These are phyloP conservation scores for Pteromalus puparum DNA, from an alignment of 1,140 invertebrate genomes.

Conservation along the genomic window DNA sequence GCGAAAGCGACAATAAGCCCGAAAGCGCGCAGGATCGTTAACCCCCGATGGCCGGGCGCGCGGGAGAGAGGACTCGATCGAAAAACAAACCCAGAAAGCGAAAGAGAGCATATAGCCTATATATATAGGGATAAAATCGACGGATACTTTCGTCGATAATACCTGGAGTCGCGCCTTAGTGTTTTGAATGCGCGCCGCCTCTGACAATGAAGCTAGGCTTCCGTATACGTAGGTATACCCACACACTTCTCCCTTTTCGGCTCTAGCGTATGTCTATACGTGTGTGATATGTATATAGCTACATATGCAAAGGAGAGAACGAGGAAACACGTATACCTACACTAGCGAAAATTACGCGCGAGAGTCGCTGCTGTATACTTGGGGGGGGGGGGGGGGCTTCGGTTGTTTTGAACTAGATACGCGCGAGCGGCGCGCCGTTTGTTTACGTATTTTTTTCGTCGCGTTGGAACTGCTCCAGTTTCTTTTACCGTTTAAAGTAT, in stretches of 20 bases:
- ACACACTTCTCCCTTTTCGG: not conserved
- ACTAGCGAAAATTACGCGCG: not conserved
- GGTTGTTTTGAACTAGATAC: not conserved
- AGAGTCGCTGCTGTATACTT: not conserved
- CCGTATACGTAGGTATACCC: not conserved
- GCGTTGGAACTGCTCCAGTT: not conserved
- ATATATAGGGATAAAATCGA: not conserved
- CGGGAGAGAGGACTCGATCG: not conserved
- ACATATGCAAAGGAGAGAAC: not conserved
- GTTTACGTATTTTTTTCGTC: not conserved
- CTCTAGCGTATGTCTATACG: not conserved
- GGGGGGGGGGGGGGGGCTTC: not conserved
- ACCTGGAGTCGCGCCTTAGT: not conserved
- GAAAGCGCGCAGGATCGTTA: not conserved
- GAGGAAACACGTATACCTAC: not conserved
- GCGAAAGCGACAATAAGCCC: not conserved
- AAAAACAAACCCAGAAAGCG: not conserved
- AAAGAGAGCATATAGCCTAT: not conserved
- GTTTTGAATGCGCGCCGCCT: conserved; percentile 22
- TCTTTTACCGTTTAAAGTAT: not conserved
- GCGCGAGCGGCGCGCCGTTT: not conserved
- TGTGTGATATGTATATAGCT: not conserved
- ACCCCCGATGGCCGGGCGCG: not conserved
- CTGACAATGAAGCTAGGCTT: not conserved
- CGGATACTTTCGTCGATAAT: not conserved